Evolutionary conservation across 2,113 vertebrate genomes (phyloP).

Genomic region (Onychostoma macrolepis): DNA sequence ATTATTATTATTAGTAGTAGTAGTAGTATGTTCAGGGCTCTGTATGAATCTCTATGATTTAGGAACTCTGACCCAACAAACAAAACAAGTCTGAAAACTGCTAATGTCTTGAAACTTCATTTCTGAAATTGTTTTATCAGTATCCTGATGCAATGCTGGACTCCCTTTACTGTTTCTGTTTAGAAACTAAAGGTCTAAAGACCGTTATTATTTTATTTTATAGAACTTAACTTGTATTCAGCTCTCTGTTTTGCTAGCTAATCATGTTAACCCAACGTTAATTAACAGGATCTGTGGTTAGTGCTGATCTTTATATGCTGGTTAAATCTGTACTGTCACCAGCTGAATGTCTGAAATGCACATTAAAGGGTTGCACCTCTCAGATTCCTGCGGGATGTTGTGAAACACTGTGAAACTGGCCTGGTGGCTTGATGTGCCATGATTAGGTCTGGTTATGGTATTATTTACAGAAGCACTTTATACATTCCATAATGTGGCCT

Average conservation of each 20-base stretch:
- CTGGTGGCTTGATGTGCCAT: neutral
- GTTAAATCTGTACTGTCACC: neutral
- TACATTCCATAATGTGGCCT: neutral
- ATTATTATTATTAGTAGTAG: too few species aligned
- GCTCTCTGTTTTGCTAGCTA: neutral
- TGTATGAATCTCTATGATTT: too few species aligned
- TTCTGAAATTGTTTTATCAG: neutral
- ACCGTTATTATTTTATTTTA: neutral
- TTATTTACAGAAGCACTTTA: neutral
- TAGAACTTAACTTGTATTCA: neutral
- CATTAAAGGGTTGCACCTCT: neutral
- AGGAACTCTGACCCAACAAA: too few species aligned
- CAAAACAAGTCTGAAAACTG: neutral
- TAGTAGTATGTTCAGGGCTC: too few species aligned
- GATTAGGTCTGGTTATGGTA: neutral
- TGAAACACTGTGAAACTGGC: neutral
- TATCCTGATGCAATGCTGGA: neutral
- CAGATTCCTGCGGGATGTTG: neutral
- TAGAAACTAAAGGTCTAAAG: neutral
- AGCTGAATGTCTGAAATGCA: neutral
- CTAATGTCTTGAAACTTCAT: neutral
- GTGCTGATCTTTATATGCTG: neutral
- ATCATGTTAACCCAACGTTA: neutral
- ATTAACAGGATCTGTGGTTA: neutral
- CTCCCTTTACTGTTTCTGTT: neutral